Percentiles rank a stretch among this genome's conserved stretches.
phyloP scores from a whole-genome alignment of 2,797 vertebrate species.

The Chaetophractus vellerosus region DNA sequence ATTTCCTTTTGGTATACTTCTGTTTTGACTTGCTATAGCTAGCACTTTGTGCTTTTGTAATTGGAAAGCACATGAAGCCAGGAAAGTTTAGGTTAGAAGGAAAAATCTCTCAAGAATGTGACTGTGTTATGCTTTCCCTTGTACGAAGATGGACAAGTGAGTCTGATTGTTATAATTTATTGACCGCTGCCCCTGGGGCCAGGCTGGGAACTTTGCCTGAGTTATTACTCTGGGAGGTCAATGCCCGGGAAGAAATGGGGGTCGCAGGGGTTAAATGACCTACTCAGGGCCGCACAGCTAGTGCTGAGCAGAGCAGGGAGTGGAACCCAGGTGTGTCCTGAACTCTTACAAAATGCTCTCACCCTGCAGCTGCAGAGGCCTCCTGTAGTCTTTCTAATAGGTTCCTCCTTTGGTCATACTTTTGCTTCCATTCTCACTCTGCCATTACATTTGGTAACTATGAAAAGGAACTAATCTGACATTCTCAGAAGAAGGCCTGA shows the following conservation, averaged over 20 bases:
- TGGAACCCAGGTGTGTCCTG: slow-evolving; percentile 60
- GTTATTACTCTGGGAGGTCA: neutral
- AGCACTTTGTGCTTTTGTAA: neutral
- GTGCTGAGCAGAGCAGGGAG: neutral
- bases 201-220: neutral
- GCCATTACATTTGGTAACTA: slow-evolving; percentile 29
- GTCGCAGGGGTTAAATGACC: slow-evolving; percentile 43
- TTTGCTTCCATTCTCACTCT: slow-evolving; percentile 80
- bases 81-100: neutral
- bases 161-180: slow-evolving; percentile 14
- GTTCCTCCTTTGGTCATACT: slow-evolving; percentile 72
- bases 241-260: neutral
- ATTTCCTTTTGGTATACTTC: neutral
- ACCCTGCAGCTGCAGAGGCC: slow-evolving; percentile 37
- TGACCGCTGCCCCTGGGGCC: neutral
- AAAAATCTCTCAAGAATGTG: neutral
- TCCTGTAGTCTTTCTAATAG: slow-evolving; percentile 66
- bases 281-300: neutral
- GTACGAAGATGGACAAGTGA: neutral
- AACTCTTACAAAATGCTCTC: neutral
- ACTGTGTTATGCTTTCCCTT: neutral
- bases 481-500: slow-evolving; percentile 50
- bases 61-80: neutral
- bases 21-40: neutral
- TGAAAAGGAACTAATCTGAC: slow-evolving; percentile 74